Conservation (phyloP, 2,113 vertebrate genomes). For the Erpornis zantholeuca region DNA sequence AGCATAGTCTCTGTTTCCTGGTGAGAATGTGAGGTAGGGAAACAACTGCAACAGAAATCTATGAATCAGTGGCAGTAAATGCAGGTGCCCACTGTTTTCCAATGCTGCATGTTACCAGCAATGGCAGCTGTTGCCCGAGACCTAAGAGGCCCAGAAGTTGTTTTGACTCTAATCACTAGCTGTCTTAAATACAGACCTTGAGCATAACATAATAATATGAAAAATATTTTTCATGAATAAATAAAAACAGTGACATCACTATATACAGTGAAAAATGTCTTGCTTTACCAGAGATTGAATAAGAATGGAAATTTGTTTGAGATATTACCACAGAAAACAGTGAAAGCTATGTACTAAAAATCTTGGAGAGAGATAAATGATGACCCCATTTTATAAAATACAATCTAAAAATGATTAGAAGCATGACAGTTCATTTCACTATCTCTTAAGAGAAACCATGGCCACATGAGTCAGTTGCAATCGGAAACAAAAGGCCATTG, state of each 20-base stretch:
- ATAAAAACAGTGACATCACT: background rate
- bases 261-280: background rate
- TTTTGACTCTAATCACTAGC: background rate
- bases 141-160: background rate
- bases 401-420: background rate
- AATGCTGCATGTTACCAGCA: fast-evolving
- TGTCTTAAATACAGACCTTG: background rate
- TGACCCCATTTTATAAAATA: background rate
- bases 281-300: background rate
- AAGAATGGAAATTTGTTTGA: background rate
- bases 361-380: background rate
- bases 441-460: background rate
- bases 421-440: background rate
- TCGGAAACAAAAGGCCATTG: background rate
- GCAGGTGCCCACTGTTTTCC: background rate
- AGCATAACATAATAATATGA: background rate
- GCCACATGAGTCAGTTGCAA: background rate
- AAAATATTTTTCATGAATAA: background rate
- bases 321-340: background rate
- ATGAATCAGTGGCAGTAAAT: background rate
- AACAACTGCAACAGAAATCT: background rate
- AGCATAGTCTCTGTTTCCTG: background rate
- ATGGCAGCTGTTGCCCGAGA: background rate
- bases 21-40: background rate
- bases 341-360: background rate